Conservation (phyloP, 1,140 invertebrate genomes). For the Papilio polytes region DNA sequence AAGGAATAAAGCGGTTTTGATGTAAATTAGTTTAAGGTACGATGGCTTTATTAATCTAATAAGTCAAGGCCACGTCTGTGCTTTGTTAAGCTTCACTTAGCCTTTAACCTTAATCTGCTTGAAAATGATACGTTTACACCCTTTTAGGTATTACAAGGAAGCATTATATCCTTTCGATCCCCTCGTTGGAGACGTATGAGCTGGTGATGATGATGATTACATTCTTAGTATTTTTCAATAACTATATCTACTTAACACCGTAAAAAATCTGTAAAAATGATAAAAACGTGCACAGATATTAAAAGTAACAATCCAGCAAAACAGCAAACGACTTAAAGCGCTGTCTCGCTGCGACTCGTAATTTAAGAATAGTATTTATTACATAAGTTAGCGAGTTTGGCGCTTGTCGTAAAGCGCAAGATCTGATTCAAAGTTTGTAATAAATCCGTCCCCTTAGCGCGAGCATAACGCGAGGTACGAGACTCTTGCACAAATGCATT, state of each 20-base stretch:
- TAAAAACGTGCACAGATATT: neutral
- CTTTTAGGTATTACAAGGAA: too few relatives aligned
- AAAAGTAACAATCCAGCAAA: neutral
- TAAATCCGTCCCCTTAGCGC: slow-evolving; percentile 13
- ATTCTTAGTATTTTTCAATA: too few relatives aligned
- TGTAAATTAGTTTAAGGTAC: too few relatives aligned
- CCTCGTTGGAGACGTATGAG: too few relatives aligned
- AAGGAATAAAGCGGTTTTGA: neutral
- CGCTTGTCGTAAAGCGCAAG: slow-evolving; percentile 20
- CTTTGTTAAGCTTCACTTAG: neutral
- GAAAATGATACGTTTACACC: neutral
- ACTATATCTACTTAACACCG: too few relatives aligned
- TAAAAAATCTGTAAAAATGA: neutral
- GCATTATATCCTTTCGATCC: too few relatives aligned
- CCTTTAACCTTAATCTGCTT: neutral
- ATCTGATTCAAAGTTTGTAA: slow-evolving; percentile 37
- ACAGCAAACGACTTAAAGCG: neutral
- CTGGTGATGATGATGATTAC: neutral
- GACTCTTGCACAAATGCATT: neutral
- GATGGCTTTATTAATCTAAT: too few relatives aligned
- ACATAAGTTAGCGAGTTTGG: slow-evolving; percentile 19
- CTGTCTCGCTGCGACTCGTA: neutral
- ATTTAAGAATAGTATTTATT: slow-evolving; percentile 37
- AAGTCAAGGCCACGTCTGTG: neutral
- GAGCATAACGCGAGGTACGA: neutral